Evolutionary conservation across 2,888 invertebrate species (phyloP).

Genomic region (Scrobipalpa costella): DNA sequence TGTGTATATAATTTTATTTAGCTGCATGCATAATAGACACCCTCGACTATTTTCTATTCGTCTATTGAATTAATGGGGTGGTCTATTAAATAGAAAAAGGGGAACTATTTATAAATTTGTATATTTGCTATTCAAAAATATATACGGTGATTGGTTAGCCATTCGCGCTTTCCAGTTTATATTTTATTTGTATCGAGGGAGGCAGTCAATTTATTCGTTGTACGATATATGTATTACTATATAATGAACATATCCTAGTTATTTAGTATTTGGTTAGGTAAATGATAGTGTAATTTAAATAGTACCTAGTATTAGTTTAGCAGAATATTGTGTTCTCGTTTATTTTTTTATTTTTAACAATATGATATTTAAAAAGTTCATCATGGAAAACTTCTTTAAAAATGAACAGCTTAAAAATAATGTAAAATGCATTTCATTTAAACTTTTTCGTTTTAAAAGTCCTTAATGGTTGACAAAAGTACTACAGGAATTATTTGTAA

Average conservation of each 20-base stretch:
- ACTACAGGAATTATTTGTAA: too few species aligned
- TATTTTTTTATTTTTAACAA: too few species aligned
- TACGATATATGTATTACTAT: background rate
- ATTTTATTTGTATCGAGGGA: conserved; percentile 5
- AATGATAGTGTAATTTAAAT: too few species aligned
- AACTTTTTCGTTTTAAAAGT: too few species aligned
- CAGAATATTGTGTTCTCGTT: too few species aligned
- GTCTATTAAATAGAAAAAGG: conserved; percentile 37
- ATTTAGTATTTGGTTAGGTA: background rate
- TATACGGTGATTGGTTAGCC: conserved; percentile 43
- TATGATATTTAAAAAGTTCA: too few species aligned
- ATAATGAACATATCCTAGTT: background rate
- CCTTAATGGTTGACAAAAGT: too few species aligned
- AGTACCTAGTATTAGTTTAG: too few species aligned
- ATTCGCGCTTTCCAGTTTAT: background rate
- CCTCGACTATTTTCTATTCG: conserved; percentile 22
- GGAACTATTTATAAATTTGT: conserved; percentile 24
- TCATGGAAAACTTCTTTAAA: too few species aligned
- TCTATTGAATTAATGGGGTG: conserved; percentile 14
- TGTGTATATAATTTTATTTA: background rate
- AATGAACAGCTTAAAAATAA: too few species aligned
- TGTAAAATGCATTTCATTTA: too few species aligned
- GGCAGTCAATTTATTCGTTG: background rate
- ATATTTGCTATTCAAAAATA: conserved; percentile 46
- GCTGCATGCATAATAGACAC: conserved; percentile 7